Percentiles rank a stretch among this genome's conserved stretches.
Conservation (phyloP, 2,888 invertebrate genomes). For the Campaea margaritaria region DNA sequence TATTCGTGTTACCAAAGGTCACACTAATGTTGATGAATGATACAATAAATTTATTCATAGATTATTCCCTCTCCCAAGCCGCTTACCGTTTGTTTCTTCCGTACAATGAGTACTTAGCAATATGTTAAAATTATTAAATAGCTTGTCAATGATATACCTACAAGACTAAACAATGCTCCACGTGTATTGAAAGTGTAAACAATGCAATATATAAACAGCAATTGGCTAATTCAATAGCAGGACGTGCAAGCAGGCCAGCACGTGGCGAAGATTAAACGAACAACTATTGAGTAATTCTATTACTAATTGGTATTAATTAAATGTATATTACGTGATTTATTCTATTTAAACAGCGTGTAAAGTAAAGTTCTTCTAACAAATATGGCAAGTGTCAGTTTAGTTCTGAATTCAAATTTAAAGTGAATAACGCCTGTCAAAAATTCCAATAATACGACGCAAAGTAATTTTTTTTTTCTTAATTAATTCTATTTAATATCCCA, state of each 20-base stretch:
- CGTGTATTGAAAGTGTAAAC: constrained; percentile 13
- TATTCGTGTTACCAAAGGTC: constrained; percentile 10
- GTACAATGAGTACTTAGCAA: background rate
- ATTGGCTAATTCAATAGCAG: constrained; percentile 15
- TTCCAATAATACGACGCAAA: no score
- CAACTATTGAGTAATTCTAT: background rate
- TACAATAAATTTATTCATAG: background rate
- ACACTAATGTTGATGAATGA: background rate
- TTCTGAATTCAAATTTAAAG: no score
- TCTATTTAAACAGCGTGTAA: no score
- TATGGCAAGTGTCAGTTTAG: no score
- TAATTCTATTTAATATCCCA: no score
- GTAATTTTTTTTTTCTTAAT: no score
- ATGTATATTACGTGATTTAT: no score
- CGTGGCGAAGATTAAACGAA: constrained; percentile 14
- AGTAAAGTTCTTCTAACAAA: no score
- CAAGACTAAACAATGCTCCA: constrained; percentile 15
- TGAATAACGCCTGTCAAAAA: no score
- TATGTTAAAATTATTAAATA: background rate
- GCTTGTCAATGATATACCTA: background rate
- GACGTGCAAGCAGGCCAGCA: constrained; percentile 7
- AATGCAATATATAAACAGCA: constrained; percentile 1
- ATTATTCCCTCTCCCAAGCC: background rate
- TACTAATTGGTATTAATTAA: constrained; percentile 1
- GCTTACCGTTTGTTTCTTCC: background rate